Evolutionary conservation across 2,113 vertebrate species (phyloP), one percentile per base, ranked within the genome.

Genomic region (Spermophilus dauricus): DNA sequence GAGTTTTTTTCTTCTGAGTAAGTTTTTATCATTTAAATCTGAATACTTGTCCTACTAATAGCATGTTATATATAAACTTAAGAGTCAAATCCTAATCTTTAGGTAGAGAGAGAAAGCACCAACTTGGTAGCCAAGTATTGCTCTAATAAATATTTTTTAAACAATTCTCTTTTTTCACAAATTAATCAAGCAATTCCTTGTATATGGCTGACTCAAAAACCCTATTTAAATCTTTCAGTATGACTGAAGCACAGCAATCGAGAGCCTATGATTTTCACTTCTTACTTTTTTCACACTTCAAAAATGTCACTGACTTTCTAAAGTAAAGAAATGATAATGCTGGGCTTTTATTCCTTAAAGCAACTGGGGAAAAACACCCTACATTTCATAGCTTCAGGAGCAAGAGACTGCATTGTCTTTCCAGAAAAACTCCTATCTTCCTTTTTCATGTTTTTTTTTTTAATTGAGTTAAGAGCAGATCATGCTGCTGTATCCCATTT

Each of bases 11-110:
- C 67, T 91, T 94, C 45, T 63, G 45, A 96, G 3, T 78, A 92
- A 65, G 14, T 87, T 45, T 95, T 48, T 70, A 73, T 76, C 85
- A 94, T 80, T 87, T 94, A 96, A 94, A 88, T 77, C 2, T 78
- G 6, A 82, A n/a, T 80, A 86, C 11, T 34, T 96, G 18, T 90
- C 67, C 63, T 82, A 91, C 51, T 81, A 91, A 61, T 48, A 87
- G 92, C 34, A 96, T 77, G 32, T 5, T 84, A 4, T 8, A 67
- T 32, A 26, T 42, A 86, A 70, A 39, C 24, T 53, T 58, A 67
- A 69, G n/a, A 91, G 22, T 72, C 39, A 93, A 96, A 73, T 61
- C 8, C 10, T 89, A 89, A 69, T 83, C 39, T 83, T 89, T 51
- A 92, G 39, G 4, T 84, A 91, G 83, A 89, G 37, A 81, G 2